Base-by-base conservation (phyloP, 1,140 invertebrate genomes). In the Drosophila quadrilineata region DNA sequence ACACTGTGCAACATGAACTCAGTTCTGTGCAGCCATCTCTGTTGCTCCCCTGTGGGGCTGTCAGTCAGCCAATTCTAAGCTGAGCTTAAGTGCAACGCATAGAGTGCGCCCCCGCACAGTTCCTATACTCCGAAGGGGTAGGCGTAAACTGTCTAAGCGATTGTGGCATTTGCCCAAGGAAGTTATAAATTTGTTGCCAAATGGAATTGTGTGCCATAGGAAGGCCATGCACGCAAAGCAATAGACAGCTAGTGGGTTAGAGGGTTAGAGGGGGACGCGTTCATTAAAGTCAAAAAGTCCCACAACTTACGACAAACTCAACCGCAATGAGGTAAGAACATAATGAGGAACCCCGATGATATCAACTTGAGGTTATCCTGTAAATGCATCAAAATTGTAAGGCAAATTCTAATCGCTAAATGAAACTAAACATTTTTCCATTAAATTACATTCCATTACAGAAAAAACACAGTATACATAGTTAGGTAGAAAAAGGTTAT, bases 171-270 rank as follows among this genome's bases (percentile, higher is more conserved):
- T 62, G 58, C 54, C 75, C 77, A 84, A 84, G 79, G 79, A 84
- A 84, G 79, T 84, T 85, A 84, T 84, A 84, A 84, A 84, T 84
- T 70, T 75, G 62, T 62, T 75, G 79, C 74, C 77, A 82, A 82
- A 82, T 82, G 85, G 77, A 82, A 82, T 77, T 73, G 76, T 56
- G 63, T 63, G 72, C 66, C n/a, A n/a, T n/a, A 52, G 45, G 26
- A 33, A 28, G 46, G 26, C 43, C 14, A 26, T 19, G 24, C 22
- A 52, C 19, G 49, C 58, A 40, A 48, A 14, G 29, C 10, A 12
- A 29, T 26, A 17, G 36, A 17, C 10, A 26, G 17, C 10, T 43
- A 6, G 26, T 3, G 35, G 4, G 31, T 3, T 10, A 28, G 21
- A 10, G 29, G 29, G 10, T n/a, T n/a, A 21, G 10, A 9, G 6